A percentile compares a stretch with the other conserved stretches of the same genome.
Evolutionary conservation across 2,888 invertebrate genomes (phyloP).

Genomic region (Abscondita cerata): DNA sequence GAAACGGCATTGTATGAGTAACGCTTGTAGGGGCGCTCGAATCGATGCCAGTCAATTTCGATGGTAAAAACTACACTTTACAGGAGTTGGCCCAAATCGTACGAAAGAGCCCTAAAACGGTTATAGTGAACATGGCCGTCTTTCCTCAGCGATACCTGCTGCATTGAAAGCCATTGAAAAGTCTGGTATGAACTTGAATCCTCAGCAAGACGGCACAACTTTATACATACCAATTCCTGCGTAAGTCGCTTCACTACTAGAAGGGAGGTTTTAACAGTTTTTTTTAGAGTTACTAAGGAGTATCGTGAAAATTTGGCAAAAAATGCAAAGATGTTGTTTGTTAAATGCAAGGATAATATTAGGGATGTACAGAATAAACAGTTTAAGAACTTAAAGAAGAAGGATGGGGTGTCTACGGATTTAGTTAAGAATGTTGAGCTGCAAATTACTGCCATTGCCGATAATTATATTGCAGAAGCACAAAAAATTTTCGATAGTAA

Average conservation of each 20-base stretch:
- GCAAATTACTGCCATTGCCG: slow-evolving; percentile 74
- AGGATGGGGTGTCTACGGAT: slow-evolving; percentile 75
- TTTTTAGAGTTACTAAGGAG: slow-evolving; percentile 80
- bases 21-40: slow-evolving; percentile 74
- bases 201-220: slow-evolving; percentile 93
- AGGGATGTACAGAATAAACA: slow-evolving; percentile 78
- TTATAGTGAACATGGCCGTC: slow-evolving; percentile 82
- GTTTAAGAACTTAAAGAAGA: slow-evolving; percentile 74
- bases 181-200: slow-evolving; percentile 91
- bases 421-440: slow-evolving; percentile 69
- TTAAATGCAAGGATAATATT: slow-evolving; percentile 79
- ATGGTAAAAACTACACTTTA: slow-evolving; percentile 81
- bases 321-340: slow-evolving; percentile 82
- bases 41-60: slow-evolving; percentile 73
- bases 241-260: slow-evolving; percentile 57
- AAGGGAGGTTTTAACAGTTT: not conserved
- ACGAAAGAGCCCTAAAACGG: slow-evolving; percentile 84
- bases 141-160: slow-evolving; percentile 87
- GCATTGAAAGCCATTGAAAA: slow-evolving; percentile 77
- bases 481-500: slow-evolving; percentile 73
- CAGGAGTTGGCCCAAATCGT: slow-evolving; percentile 90
- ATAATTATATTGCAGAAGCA: slow-evolving; percentile 70
- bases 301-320: slow-evolving; percentile 88
- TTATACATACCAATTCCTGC: slow-evolving; percentile 89
- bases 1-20: not conserved